Evolutionary conservation across 2,888 invertebrate genomes (phyloP), one percentile per base, ranked within the genome.

Genomic region (Synanthedon myopaeformis): DNA sequence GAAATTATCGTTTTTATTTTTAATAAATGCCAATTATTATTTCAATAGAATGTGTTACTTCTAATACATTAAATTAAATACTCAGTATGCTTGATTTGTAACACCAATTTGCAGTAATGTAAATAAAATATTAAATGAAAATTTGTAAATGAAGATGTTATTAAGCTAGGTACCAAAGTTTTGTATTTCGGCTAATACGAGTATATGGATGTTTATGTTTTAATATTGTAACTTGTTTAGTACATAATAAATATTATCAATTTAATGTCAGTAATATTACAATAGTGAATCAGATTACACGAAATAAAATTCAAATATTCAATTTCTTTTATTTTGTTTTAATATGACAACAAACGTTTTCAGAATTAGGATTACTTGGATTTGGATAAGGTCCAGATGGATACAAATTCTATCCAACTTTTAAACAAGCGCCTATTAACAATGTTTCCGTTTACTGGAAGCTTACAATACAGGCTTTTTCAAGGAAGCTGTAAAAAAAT

Each of bases 121-220:
- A 45, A 35, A 10, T 35, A 35, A 35, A 45, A 45, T n/a, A n/a
- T 45, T 45, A 13, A 45, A 45, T 54, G 54, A 58, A 61, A 52
- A 12, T 12, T 13, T 42, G 42, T 49, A 41, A 54, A 51, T 51
- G 14, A 45, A 28, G 17, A 23, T 50, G n/a, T 50, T n/a, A n/a
- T n/a, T 50, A 23, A 23, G 86, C 86, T 87, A 85, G 79, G 74
- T 77, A 87, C 86, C 86, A 87, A 87, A 87, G 86, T 80, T 81
- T 82, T 82, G 68, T 83, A 82, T 81, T 74, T 78, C 72, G 82
- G 82, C 79, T 76, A 76, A 79, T 77, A 76, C n/a, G 73, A 70
- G 59, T 58, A 19, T n/a, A 53, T 17, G 6, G 41, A 56, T 58
- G 61, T 64, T 62, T 64, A 61, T 61, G 57, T 70, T 65, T 69